A percentile compares a stretch with the other conserved stretches of the same genome.
These are phyloP conservation scores for Eulacestoma nigropectus DNA, from an alignment of 2,113 vertebrate genomes.

Conservation along the genomic window DNA sequence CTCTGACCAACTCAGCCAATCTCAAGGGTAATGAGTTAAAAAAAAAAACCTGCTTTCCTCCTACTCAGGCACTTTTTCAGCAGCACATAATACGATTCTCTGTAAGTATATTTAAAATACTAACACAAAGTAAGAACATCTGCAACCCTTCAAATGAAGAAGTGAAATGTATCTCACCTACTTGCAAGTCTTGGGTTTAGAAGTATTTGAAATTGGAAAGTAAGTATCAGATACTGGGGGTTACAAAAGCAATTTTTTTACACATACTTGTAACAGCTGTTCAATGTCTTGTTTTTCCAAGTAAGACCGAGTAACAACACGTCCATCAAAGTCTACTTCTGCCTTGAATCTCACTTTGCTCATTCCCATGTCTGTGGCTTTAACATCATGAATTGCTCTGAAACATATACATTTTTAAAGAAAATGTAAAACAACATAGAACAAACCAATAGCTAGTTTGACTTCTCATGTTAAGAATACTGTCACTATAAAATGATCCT, in stretches of 20 bases:
- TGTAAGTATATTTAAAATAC: not conserved
- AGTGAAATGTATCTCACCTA: not conserved
- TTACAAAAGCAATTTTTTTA: not conserved
- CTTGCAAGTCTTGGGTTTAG: not conserved
- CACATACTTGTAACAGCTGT: conserved; percentile 87
- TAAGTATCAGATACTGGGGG: not conserved
- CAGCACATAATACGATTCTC: not conserved
- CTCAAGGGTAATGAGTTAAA: not conserved
- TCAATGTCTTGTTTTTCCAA: conserved; percentile 99
- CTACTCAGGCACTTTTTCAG: not conserved
- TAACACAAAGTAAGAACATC: not conserved
- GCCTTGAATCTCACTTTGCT: conserved; percentile 98
- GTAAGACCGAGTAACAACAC: conserved; percentile 95
- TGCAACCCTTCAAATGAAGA: not conserved
- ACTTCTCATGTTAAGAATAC: not conserved
- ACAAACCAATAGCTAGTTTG: not conserved
- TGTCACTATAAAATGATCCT: not conserved
- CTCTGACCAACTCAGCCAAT: not conserved
- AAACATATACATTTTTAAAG: not conserved
- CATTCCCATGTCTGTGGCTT: conserved; percentile 95
- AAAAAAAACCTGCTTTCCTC: not conserved
- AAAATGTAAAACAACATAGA: not conserved
- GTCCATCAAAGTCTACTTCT: conserved; percentile 97
- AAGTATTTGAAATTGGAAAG: not conserved
- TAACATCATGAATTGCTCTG: conserved; percentile 98